Percentiles rank a stretch among this genome's conserved stretches.
Evolutionary conservation across 2,113 vertebrate species (phyloP).

Genomic region (Clinocottus analis): DNA sequence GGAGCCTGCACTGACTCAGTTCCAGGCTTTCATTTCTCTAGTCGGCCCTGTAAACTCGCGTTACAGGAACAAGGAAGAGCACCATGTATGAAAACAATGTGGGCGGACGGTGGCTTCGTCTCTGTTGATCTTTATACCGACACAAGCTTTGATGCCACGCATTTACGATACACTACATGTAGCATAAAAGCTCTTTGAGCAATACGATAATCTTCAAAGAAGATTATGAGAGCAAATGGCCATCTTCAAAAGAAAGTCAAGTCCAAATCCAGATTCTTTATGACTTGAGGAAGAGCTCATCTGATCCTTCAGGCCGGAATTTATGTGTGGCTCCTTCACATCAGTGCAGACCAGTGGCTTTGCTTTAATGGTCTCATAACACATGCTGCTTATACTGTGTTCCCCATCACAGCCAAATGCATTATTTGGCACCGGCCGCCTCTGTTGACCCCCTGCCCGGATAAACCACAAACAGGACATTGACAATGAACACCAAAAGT

Average conservation of each 20-base stretch:
- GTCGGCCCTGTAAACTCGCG: conserved; percentile 31
- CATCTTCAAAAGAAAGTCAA: conserved; percentile 61
- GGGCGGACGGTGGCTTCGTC: conserved; percentile 27
- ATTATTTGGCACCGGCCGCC: conserved; percentile 44
- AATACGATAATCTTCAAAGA: conserved; percentile 73
- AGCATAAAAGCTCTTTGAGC: conserved; percentile 54
- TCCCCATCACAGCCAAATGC: conserved; percentile 30
- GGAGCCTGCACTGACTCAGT: conserved; percentile 42
- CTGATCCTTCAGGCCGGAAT: conserved; percentile 48
- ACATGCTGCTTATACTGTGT: conserved; percentile 52
- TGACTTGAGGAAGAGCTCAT: conserved; percentile 54
- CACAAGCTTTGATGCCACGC: conserved; percentile 47
- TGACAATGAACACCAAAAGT: conserved; percentile 30
- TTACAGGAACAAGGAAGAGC: conserved; percentile 35
- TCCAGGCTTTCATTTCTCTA: conserved; percentile 60
- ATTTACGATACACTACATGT: conserved; percentile 41
- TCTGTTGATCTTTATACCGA: conserved; percentile 24
- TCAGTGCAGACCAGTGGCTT: conserved; percentile 39
- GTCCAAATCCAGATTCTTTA: conserved; percentile 58
- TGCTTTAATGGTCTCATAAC: conserved; percentile 54
- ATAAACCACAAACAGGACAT: conserved; percentile 59
- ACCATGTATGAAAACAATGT: conserved; percentile 35
- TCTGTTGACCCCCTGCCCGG: conserved; percentile 38
- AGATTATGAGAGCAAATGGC: conserved; percentile 54
- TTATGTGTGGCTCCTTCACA: conserved; percentile 57